Evolutionary conservation across 2,113 vertebrate species (phyloP), one percentile per base, ranked within the genome.

Genomic region (Octodon degus): DNA sequence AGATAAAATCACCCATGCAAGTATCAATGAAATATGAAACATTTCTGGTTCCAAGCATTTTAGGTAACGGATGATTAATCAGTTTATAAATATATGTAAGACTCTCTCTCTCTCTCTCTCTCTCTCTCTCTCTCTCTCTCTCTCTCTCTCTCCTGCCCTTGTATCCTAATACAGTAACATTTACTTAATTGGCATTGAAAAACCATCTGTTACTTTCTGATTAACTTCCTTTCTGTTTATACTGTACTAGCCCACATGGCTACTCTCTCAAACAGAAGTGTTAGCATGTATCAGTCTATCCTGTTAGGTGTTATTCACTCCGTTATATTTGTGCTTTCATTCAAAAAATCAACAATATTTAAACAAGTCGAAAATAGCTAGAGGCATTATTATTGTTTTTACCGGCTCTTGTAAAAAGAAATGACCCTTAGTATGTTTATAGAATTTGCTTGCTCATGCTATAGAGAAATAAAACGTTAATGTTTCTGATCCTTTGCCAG

Each of bases 341-440:
- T 96, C 27, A 37, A 68, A 92, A 90, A 89, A 92, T 95, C 84
- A 58, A 1, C 90, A 65, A 63, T 83, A 74, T 67, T 94, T 86
- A 90, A 95, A 40, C 16, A 89, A 95, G 85, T 83, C 3, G 65
- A 91, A 89, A 91, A 62, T 76, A 88, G 37, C 17, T 82, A 22
- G 30, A 67, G 89, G 43, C 25, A 19, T 74, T 65, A 13, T 89
- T 76, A 58, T 58, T 93, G 47, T 86, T 76, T 94, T 86, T 74
- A 77, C 58, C 55, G 50, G 1, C 86, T 96, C 95, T 91, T 74
- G 70, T 93, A n/a, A 76, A 96, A 91, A 70, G 50, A 97, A 94
- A 83, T 72, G 7, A 2, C 5, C 34, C 30, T 50, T 67, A 84
- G 43, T 8, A 2, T n/a, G 5, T 84, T 82, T 91, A 37, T 90